Conservation (phyloP, 2,888 invertebrate genomes). For the Pseudolycoriella hygida region DNA sequence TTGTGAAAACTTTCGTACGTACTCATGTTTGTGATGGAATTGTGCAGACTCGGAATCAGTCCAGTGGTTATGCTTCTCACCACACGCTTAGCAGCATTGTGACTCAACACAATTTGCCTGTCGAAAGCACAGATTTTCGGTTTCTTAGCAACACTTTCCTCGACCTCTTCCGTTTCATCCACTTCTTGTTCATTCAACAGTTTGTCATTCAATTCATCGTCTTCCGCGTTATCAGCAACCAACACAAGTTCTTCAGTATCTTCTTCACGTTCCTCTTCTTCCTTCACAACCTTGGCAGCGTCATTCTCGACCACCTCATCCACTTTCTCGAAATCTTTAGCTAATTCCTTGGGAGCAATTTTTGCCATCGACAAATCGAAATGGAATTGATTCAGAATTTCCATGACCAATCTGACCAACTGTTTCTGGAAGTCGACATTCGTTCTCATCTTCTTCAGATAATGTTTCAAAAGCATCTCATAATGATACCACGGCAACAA, state of each 20-base stretch:
- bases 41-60: conserved; percentile 65
- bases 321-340: background rate
- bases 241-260: conserved; percentile 9
- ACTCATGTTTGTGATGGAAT: conserved; percentile 47
- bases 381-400: conserved; percentile 79
- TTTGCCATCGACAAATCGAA: conserved; percentile 60
- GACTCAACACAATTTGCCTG: conserved; percentile 38
- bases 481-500: conserved; percentile 83
- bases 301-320: conserved; percentile 2
- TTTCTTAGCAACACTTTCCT: conserved; percentile 15
- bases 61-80: conserved; percentile 49
- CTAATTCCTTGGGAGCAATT: conserved; percentile 7
- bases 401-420: conserved; percentile 54
- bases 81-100: conserved; percentile 57
- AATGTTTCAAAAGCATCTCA: conserved; percentile 60
- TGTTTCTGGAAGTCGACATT: conserved; percentile 67
- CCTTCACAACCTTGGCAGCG: conserved; percentile 19
- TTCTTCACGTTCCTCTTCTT: conserved; percentile 16
- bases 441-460: conserved; percentile 55
- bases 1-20: conserved; percentile 62
- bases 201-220: conserved; percentile 24
- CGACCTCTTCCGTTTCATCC: conserved; percentile 17
- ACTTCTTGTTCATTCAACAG: conserved; percentile 23
- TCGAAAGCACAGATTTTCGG: conserved; percentile 16
- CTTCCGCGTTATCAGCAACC: conserved; percentile 16